Evolutionary conservation across 1,140 invertebrate species (phyloP).

Genomic region (Cydia amplana): DNA sequence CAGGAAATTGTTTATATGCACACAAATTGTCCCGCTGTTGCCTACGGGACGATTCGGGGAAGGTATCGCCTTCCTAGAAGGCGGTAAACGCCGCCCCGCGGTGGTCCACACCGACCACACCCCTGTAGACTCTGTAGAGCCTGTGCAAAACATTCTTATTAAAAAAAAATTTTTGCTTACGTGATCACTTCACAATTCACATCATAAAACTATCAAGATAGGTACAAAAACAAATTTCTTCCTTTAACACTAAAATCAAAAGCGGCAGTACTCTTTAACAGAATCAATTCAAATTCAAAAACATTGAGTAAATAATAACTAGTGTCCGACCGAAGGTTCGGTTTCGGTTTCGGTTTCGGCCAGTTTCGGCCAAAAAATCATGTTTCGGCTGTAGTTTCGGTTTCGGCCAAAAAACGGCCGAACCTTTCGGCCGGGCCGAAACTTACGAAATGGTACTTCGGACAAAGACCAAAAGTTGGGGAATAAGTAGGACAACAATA

Average conservation of each 20-base stretch:
- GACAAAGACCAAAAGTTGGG: too few species aligned
- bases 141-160: conserved; percentile 50
- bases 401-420: too few species aligned
- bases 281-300: neutral
- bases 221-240: too few species aligned
- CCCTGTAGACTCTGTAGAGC: conserved; percentile 39
- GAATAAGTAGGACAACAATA: too few species aligned
- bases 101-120: conserved; percentile 63
- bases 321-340: too few species aligned
- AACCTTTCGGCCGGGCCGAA: too few species aligned
- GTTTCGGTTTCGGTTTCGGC: too few species aligned
- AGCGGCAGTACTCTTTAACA: neutral
- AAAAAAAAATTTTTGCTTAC: neutral
- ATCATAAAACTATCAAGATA: neutral
- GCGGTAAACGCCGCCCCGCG: conserved; percentile 51
- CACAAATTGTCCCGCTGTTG: conserved; percentile 39
- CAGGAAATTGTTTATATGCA: conserved; percentile 40
- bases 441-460: too few species aligned
- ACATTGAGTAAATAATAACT: conserved; percentile 30
- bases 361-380: too few species aligned
- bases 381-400: too few species aligned
- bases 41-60: conserved; percentile 56
- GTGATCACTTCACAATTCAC: neutral
- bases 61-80: conserved; percentile 74
- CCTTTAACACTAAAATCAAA: neutral